These are phyloP conservation scores for Argyresthia albistria DNA, from an alignment of 2,888 invertebrate species.

Conservation along the genomic window DNA sequence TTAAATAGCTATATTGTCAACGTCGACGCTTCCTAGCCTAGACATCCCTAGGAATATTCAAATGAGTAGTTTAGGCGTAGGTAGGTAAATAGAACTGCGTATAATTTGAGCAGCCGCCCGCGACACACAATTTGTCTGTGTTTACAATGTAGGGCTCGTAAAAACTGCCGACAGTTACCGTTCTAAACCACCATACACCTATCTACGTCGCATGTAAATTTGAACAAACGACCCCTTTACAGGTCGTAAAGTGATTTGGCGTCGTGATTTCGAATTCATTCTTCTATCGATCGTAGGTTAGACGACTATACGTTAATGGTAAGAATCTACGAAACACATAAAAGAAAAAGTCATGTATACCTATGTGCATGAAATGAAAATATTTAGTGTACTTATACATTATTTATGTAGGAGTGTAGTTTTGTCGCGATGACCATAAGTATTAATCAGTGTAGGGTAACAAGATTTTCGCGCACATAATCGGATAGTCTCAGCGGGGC, in stretches of 20 bases:
- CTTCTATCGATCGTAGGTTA: too few relatives aligned
- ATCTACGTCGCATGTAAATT: constrained; percentile 11
- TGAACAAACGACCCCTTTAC: constrained; percentile 17
- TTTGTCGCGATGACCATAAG: constrained; percentile 32
- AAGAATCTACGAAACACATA: too few relatives aligned
- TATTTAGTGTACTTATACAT: too few relatives aligned
- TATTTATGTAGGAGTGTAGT: too few relatives aligned
- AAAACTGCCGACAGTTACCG: constrained; percentile 9
- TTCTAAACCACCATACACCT: constrained; percentile 8
- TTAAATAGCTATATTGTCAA: too few relatives aligned
- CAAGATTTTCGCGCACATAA: constrained; percentile 56
- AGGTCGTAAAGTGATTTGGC: constrained; percentile 20
- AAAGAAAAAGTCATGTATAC: too few relatives aligned
- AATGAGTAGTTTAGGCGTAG: constrained; percentile 54
- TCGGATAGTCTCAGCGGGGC: constrained; percentile 61
- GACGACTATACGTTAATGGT: too few relatives aligned
- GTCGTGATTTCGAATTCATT: constrained; percentile 2
- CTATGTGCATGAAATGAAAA: too few relatives aligned
- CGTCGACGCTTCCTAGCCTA: too few relatives aligned
- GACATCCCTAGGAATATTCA: constrained; percentile 26
- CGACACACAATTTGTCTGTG: constrained; percentile 17
- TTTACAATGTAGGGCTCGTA: constrained; percentile 4
- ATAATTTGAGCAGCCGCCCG: constrained; percentile 16
- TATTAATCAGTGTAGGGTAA: constrained; percentile 69
- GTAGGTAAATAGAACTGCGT: constrained; percentile 41